Percentiles rank a stretch among this genome's conserved stretches.
phyloP scores from a whole-genome alignment of 2,113 vertebrate genomes.

The Hystrix cristata region DNA sequence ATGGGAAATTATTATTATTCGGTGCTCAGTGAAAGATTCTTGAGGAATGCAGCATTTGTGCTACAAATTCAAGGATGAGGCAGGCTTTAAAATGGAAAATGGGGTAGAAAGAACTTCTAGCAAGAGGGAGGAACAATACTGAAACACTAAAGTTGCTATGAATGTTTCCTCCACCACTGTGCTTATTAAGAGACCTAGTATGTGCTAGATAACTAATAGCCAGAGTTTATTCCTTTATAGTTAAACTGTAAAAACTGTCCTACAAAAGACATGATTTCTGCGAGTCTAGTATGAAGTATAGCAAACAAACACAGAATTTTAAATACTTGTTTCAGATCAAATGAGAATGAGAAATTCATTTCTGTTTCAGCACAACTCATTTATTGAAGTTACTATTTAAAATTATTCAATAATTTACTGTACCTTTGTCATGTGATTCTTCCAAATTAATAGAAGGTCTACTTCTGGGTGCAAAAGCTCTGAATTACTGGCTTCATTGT shows the following conservation, averaged over 20 bases:
- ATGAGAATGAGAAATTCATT: not conserved
- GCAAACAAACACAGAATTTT: not conserved
- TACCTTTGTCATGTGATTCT: not conserved
- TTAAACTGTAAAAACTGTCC: conserved; percentile 9
- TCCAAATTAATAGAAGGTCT: not conserved
- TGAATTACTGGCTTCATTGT: not conserved
- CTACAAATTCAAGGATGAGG: not conserved
- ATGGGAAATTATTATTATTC: not conserved
- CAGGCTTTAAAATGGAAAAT: not conserved
- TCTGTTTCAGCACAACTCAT: not conserved
- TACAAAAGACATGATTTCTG: not conserved
- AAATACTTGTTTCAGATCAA: not conserved
- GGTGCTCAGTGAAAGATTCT: not conserved
- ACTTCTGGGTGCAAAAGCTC: not conserved
- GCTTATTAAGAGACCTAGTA: not conserved
- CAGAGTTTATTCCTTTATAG: not conserved
- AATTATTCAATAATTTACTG: conserved; percentile 13
- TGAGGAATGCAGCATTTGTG: not conserved
- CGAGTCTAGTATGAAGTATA: not conserved
- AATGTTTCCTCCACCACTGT: not conserved
- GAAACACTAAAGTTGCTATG: not conserved
- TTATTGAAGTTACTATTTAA: not conserved
- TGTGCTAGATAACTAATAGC: not conserved
- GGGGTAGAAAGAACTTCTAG: not conserved
- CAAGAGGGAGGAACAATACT: not conserved